phyloP scores from a whole-genome alignment of 2,797 vertebrate genomes.

The Psittacula echo region DNA sequence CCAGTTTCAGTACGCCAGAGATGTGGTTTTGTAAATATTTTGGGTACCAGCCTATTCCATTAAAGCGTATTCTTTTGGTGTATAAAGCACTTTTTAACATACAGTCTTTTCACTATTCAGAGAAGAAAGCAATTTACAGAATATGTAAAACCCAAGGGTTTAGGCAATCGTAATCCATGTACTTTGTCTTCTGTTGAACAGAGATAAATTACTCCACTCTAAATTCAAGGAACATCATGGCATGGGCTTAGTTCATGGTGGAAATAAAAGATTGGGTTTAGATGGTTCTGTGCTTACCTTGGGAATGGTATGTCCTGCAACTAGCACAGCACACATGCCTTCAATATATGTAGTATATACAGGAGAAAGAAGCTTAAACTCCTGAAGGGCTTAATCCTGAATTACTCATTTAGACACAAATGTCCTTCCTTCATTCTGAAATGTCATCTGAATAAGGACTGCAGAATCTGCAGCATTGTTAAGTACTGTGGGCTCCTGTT shows the following conservation, averaged over 20 bases:
- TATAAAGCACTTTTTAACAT: background rate
- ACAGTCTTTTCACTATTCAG: background rate
- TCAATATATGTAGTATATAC: background rate
- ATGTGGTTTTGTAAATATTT: background rate
- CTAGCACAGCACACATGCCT: background rate
- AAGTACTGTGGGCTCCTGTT: background rate
- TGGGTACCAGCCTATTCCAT: background rate
- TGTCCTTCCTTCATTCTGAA: background rate
- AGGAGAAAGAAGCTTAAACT: background rate
- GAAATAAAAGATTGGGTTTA: background rate
- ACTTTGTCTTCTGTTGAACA: constrained; percentile 39
- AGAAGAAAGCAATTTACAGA: constrained; percentile 9
- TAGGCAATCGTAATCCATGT: background rate
- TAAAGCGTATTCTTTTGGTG: background rate
- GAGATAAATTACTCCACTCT: constrained; percentile 16
- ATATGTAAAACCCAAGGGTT: background rate
- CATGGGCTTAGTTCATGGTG: background rate
- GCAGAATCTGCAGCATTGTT: background rate
- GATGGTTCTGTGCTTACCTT: background rate
- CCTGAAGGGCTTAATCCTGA: background rate
- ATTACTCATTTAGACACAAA: background rate
- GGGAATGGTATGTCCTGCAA: background rate
- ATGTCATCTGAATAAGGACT: background rate
- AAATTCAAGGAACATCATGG: background rate
- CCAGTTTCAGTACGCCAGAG: background rate